Percentiles rank a stretch among this genome's conserved stretches.
These are phyloP conservation scores for Carduelis carduelis DNA, from an alignment of 2,797 vertebrate species.

Conservation along the genomic window DNA sequence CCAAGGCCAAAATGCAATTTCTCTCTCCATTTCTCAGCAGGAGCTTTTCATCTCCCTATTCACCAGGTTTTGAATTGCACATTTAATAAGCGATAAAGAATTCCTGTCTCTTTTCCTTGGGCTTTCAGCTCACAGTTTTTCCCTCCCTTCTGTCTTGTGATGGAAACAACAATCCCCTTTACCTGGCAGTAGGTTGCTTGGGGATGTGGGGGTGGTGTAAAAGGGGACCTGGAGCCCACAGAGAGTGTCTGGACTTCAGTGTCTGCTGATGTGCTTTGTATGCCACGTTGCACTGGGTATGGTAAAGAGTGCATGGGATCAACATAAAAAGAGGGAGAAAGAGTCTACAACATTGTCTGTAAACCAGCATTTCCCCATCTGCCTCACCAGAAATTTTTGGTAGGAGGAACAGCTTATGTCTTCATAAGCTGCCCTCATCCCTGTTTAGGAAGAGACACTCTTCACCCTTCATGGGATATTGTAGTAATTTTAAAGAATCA, in stretches of 20 bases:
- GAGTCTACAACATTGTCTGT: background rate
- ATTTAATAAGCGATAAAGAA: conserved; percentile 63
- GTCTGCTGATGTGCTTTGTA: background rate
- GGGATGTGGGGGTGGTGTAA: background rate
- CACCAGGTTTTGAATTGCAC: conserved; percentile 64
- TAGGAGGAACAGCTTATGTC: background rate
- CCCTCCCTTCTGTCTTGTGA: background rate
- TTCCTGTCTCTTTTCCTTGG: conserved; percentile 27
- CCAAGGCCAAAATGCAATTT: conserved; percentile 28
- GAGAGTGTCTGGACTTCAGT: background rate
- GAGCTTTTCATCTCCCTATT: conserved; percentile 66
- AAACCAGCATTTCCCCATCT: background rate
- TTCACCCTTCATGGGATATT: background rate
- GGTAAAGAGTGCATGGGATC: background rate
- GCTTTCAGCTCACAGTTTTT: conserved; percentile 10
- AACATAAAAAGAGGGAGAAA: background rate
- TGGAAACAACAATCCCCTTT: background rate
- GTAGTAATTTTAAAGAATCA: background rate
- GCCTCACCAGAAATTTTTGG: background rate
- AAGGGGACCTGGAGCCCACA: background rate
- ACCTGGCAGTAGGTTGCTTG: background rate
- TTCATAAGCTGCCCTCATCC: background rate
- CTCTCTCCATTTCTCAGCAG: conserved; percentile 45
- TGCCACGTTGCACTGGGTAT: background rate
- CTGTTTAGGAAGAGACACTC: background rate